Percentiles rank a stretch among this genome's conserved stretches.
Evolutionary conservation across 2,113 vertebrate genomes (phyloP).

Genomic region (Zapornia atra): DNA sequence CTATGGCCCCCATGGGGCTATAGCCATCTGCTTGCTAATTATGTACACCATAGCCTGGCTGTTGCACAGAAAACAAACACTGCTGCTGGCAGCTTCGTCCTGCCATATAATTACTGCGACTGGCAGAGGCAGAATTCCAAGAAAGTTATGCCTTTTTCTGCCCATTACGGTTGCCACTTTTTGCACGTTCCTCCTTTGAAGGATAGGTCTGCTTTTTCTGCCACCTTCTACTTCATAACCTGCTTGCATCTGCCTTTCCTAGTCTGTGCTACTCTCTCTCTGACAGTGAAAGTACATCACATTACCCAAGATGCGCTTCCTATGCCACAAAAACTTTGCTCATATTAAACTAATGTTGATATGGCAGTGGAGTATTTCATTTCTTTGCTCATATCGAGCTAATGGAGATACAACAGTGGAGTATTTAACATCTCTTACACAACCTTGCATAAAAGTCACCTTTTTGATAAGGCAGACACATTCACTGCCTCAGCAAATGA

Average conservation of each 20-base stretch:
- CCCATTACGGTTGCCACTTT: not conserved
- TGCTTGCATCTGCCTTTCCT: not conserved
- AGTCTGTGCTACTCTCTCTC: not conserved
- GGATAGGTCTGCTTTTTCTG: not conserved
- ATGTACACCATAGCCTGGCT: constrained; percentile 1
- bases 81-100: not conserved
- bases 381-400: not conserved
- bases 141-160: constrained; percentile 1
- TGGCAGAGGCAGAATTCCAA: not conserved
- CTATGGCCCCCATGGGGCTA: not conserved
- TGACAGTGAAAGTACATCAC: not conserved
- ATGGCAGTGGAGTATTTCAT: not conserved
- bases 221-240: not conserved
- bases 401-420: not conserved
- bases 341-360: not conserved
- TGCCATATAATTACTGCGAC: not conserved
- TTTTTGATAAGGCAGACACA: not conserved
- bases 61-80: constrained; percentile 10
- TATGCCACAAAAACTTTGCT: not conserved
- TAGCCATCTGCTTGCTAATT: constrained; percentile 53
- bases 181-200: not conserved
- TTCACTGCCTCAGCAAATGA: not conserved
- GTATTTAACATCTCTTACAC: not conserved
- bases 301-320: not conserved
- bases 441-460: not conserved